A percentile compares a stretch with the other conserved stretches of the same genome.
These are phyloP conservation scores for Seira musarum DNA, from an alignment of 2,888 invertebrate genomes.

Conservation along the genomic window DNA sequence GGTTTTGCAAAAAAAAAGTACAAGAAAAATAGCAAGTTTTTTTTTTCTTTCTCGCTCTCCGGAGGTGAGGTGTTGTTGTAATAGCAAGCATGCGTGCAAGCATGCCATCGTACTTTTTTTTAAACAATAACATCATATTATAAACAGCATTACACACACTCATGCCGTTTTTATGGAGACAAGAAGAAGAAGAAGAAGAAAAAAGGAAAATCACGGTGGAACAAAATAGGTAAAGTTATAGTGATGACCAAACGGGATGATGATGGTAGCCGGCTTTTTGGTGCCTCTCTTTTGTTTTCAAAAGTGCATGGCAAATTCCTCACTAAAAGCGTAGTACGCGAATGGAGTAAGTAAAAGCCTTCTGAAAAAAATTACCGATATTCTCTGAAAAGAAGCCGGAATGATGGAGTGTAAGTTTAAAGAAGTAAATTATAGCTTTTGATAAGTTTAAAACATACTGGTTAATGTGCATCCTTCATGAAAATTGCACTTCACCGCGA, in stretches of 20 bases:
- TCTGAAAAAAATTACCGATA: not conserved
- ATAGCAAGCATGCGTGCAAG: constrained; percentile 58
- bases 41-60: constrained; percentile 25
- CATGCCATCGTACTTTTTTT: constrained; percentile 42
- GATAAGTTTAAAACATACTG: not conserved
- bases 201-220: not conserved
- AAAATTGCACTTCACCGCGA: too few species aligned
- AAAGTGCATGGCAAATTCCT: constrained; percentile 12
- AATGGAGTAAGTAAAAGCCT: too few species aligned
- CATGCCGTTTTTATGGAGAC: constrained; percentile 3
- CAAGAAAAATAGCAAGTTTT: constrained; percentile 34
- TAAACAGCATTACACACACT: constrained; percentile 34
- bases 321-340: too few species aligned
- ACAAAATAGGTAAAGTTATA: not conserved
- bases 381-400: not conserved
- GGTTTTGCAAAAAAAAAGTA: constrained; percentile 21
- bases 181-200: not conserved
- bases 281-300: constrained; percentile 13
- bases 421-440: constrained; percentile 9
- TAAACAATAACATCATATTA: constrained; percentile 50
- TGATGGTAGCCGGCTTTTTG: constrained; percentile 6
- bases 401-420: constrained; percentile 6
- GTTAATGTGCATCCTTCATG: not conserved
- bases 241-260: too few species aligned
- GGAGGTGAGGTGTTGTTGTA: constrained; percentile 35